Evolutionary conservation across 2,113 vertebrate genomes (phyloP).

Genomic region (Cyanoramphus novaezelandiae): DNA sequence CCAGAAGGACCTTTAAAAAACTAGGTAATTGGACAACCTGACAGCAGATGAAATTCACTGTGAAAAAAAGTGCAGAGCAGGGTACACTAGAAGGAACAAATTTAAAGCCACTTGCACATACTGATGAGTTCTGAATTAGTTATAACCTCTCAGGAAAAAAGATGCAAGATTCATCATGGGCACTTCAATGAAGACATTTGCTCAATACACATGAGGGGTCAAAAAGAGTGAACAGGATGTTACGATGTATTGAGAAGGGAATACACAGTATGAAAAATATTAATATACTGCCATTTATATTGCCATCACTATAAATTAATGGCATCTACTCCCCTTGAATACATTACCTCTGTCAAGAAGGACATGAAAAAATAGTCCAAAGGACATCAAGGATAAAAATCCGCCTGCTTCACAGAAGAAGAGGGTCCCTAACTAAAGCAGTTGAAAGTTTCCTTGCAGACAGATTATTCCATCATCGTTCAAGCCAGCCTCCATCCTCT

Average conservation of each 20-base stretch:
- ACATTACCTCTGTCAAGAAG: slow-evolving; percentile 56
- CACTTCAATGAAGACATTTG: slow-evolving; percentile 29
- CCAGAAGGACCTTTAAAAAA: slow-evolving; percentile 67
- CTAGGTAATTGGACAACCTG: slow-evolving; percentile 62
- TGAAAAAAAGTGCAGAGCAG: slow-evolving; percentile 63
- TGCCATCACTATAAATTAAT: slow-evolving; percentile 62
- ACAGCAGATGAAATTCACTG: slow-evolving; percentile 66
- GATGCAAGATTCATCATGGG: slow-evolving; percentile 3
- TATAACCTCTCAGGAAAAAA: slow-evolving; percentile 59
- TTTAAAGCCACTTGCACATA: slow-evolving; percentile 68
- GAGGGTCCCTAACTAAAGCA: neutral
- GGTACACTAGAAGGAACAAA: slow-evolving; percentile 63
- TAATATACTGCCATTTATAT: slow-evolving; percentile 66
- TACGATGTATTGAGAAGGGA: slow-evolving; percentile 48
- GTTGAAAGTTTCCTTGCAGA: neutral
- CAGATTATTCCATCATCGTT: neutral
- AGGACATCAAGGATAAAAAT: slow-evolving; percentile 50
- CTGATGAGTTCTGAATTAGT: slow-evolving; percentile 64
- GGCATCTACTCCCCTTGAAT: slow-evolving; percentile 43
- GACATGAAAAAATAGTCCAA: slow-evolving; percentile 42
- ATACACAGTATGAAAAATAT: slow-evolving; percentile 62
- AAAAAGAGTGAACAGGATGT: slow-evolving; percentile 59
- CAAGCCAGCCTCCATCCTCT: neutral
- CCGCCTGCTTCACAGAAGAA: neutral
- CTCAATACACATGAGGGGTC: slow-evolving; percentile 62